Percentiles rank a stretch among this genome's conserved stretches.
These are phyloP conservation scores for Alosa alosa DNA, from an alignment of 2,113 vertebrate genomes.

Conservation along the genomic window DNA sequence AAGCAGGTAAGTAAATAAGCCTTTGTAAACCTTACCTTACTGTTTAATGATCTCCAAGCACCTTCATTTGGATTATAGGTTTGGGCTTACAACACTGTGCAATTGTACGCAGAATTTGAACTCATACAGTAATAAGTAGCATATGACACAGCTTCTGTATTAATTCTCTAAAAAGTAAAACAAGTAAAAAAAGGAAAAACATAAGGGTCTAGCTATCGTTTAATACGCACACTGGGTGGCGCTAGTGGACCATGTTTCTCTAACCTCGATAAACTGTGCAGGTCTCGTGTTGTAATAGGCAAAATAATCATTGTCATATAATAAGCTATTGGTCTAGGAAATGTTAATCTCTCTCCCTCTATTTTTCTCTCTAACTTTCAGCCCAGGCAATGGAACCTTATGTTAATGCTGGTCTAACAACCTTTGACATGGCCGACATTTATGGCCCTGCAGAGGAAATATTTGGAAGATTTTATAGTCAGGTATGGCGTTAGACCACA, in stretches of 20 bases:
- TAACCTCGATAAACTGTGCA: background rate
- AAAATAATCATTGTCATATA: too few species aligned
- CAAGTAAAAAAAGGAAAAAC: too few species aligned
- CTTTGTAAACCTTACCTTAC: background rate
- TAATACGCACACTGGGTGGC: background rate
- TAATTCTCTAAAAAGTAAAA: too few species aligned
- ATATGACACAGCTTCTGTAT: too few species aligned
- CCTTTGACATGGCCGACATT: slow-evolving; percentile 60
- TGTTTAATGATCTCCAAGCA: background rate
- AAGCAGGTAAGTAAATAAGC: slow-evolving; percentile 39
- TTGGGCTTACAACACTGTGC: too few species aligned
- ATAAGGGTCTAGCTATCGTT: too few species aligned
- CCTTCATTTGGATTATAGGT: too few species aligned
- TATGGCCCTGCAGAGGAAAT: slow-evolving; percentile 62
- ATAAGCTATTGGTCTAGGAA: too few species aligned
- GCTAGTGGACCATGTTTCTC: background rate
- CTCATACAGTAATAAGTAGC: too few species aligned
- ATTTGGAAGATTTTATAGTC: slow-evolving; percentile 54
- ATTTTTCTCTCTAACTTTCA: slow-evolving; percentile 19
- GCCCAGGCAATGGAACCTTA: slow-evolving; percentile 56
- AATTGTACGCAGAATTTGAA: too few species aligned
- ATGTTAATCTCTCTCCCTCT: background rate
- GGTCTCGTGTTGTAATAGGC: too few species aligned
- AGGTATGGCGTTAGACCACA: slow-evolving; percentile 36
- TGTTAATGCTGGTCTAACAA: slow-evolving; percentile 53